These are phyloP conservation scores for Drosophila cardini DNA, from an alignment of 1,140 invertebrate species.

Conservation along the genomic window DNA sequence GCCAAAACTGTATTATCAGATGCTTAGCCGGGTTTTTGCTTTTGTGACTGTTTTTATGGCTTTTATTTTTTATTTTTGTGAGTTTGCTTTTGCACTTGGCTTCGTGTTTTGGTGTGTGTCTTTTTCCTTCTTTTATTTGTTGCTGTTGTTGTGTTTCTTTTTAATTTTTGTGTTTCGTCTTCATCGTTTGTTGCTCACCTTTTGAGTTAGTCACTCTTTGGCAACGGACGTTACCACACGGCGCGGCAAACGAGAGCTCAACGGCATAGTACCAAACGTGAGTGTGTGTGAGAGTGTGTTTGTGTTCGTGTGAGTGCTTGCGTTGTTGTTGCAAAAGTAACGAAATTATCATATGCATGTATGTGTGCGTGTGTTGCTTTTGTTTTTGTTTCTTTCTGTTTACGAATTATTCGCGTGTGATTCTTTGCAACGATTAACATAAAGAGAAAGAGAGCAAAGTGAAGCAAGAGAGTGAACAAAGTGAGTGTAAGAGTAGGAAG, in stretches of 20 bases:
- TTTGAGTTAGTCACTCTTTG: slow-evolving; percentile 78
- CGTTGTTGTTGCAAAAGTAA: slow-evolving; percentile 42
- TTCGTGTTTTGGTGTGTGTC: slow-evolving; percentile 51
- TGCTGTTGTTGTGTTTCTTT: slow-evolving; percentile 26
- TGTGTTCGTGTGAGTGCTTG: neutral
- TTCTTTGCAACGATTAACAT: slow-evolving; percentile 47
- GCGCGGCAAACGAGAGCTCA: slow-evolving; percentile 58
- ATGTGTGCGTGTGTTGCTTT: slow-evolving; percentile 25
- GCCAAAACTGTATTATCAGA: slow-evolving; percentile 72
- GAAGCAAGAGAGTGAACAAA: slow-evolving; percentile 10
- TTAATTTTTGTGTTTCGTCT: slow-evolving; percentile 34
- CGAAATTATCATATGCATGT: slow-evolving; percentile 49
- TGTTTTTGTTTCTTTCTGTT: slow-evolving; percentile 29
- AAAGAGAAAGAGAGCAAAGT: slow-evolving; percentile 24
- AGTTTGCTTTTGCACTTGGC: slow-evolving; percentile 70
- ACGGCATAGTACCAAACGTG: slow-evolving; percentile 30
- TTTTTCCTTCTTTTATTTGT: slow-evolving; percentile 36
- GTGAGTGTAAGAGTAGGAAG: neutral
- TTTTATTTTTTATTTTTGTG: slow-evolving; percentile 43
- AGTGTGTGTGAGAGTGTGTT: slow-evolving; percentile 24
- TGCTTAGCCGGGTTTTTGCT: slow-evolving; percentile 29
- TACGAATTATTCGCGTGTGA: slow-evolving; percentile 26
- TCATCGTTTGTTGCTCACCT: slow-evolving; percentile 51
- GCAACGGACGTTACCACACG: slow-evolving; percentile 71
- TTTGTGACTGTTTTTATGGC: slow-evolving; percentile 30